A percentile compares a stretch with the other conserved stretches of the same genome.
phyloP scores from a whole-genome alignment of 1,140 invertebrate genomes.

The Ganaspis sp. region DNA sequence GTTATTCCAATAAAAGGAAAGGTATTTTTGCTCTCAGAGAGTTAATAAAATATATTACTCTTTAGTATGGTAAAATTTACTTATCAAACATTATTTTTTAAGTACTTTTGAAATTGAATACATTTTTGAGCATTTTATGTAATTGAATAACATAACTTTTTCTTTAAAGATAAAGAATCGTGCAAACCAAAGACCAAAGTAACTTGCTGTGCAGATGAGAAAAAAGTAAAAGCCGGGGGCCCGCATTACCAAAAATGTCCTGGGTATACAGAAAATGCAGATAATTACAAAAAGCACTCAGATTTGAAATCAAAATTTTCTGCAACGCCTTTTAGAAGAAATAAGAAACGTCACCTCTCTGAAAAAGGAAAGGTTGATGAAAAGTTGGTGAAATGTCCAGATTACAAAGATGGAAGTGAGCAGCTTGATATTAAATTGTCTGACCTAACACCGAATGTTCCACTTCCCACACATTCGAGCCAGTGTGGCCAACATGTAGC shows the following conservation, averaged over 20 bases:
- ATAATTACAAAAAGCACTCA: not conserved
- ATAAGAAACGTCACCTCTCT: not conserved
- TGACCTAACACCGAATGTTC: conserved; percentile 33
- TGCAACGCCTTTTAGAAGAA: not conserved
- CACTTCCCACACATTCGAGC: conserved; percentile 34
- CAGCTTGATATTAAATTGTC: not conserved
- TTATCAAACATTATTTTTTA: too few relatives aligned
- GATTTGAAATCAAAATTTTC: not conserved
- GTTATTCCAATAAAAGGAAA: not conserved
- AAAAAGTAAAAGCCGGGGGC: not conserved
- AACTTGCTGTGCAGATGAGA: not conserved
- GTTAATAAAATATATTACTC: too few relatives aligned
- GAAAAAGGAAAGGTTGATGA: not conserved
- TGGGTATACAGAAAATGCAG: not conserved
- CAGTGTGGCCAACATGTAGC: conserved; percentile 33
- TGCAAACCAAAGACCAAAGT: not conserved
- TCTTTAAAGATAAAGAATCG: not conserved
- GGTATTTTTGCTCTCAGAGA: not conserved
- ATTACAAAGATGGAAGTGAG: not conserved
- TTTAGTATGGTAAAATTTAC: too few relatives aligned
- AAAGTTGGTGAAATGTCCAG: not conserved
- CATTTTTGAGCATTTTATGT: too few relatives aligned
- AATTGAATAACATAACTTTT: not conserved
- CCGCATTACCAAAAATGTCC: not conserved
- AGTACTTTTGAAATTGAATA: too few relatives aligned